A percentile compares a stretch with the other conserved stretches of the same genome.
Evolutionary conservation across 2,797 vertebrate genomes (phyloP).

Genomic region (Mionectes olivaceus): DNA sequence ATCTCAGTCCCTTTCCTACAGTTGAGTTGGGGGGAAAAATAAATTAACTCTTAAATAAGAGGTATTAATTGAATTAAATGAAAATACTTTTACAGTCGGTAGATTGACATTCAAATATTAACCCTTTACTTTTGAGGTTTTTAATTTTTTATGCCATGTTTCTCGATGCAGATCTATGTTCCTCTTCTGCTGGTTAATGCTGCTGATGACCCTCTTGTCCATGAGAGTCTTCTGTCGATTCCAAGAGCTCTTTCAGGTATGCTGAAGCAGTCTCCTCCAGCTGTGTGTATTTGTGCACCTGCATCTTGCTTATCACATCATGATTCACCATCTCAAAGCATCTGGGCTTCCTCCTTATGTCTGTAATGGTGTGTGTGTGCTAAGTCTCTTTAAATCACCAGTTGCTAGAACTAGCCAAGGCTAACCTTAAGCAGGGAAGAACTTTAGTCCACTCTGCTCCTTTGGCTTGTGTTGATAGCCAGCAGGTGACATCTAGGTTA

Average conservation of each 20-base stretch:
- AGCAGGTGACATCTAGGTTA: not conserved
- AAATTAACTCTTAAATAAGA: not conserved
- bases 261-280: not conserved
- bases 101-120: not conserved
- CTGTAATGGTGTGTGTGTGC: not conserved
- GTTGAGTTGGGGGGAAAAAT: not conserved
- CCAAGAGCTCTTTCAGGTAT: constrained; percentile 95
- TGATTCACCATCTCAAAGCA: not conserved
- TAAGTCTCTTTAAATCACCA: not conserved
- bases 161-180: constrained; percentile 87
- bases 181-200: constrained; percentile 96
- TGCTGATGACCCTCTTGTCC: constrained; percentile 94
- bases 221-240: constrained; percentile 92
- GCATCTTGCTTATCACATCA: not conserved
- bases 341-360: not conserved
- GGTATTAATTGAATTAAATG: not conserved
- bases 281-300: not conserved
- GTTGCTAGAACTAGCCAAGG: not conserved
- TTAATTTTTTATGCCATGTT: not conserved
- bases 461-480: not conserved
- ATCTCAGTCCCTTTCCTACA: not conserved
- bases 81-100: not conserved
- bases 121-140: rapidly evolving
- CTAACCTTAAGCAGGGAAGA: not conserved
- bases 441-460: not conserved